phyloP scores from a whole-genome alignment of 2,888 invertebrate species.

The Mesorhabditis belari region DNA sequence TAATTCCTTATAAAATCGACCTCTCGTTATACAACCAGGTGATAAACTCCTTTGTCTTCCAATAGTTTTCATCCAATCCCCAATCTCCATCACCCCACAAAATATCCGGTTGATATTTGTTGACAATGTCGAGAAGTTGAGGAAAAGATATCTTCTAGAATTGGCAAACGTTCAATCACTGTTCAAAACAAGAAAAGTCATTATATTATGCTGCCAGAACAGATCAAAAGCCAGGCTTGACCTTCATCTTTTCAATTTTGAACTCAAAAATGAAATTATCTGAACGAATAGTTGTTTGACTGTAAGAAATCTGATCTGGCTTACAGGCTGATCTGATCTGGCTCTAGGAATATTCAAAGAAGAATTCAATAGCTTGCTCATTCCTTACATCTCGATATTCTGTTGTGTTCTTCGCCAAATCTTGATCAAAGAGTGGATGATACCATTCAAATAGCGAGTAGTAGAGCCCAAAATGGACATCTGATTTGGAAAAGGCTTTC shows the following conservation, averaged over 20 bases:
- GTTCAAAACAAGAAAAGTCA: too few relatives aligned
- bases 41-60: slow-evolving; percentile 75
- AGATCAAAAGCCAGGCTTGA: too few relatives aligned
- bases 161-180: too few relatives aligned
- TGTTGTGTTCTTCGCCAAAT: slow-evolving; percentile 27
- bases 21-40: slow-evolving; percentile 90
- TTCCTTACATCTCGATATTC: too few relatives aligned
- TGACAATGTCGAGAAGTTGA: slow-evolving; percentile 53
- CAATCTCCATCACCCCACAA: slow-evolving; percentile 87
- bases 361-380: too few relatives aligned
- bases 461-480: slow-evolving; percentile 52
- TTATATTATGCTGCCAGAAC: too few relatives aligned
- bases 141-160: slow-evolving; percentile 46
- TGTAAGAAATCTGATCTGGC: too few relatives aligned
- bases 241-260: too few relatives aligned
- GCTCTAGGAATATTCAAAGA: too few relatives aligned
- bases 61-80: slow-evolving; percentile 69
- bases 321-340: too few relatives aligned
- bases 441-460: slow-evolving; percentile 53
- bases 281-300: too few relatives aligned
- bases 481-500: slow-evolving; percentile 21
- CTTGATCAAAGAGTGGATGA: slow-evolving; percentile 44
- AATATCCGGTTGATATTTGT: slow-evolving; percentile 63
- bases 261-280: too few relatives aligned
- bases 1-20: slow-evolving; percentile 18